A percentile compares a stretch with the other conserved stretches of the same genome.
phyloP scores from a whole-genome alignment of 53 echinoderm and acorn worm species.

The Antedon mediterranea region DNA sequence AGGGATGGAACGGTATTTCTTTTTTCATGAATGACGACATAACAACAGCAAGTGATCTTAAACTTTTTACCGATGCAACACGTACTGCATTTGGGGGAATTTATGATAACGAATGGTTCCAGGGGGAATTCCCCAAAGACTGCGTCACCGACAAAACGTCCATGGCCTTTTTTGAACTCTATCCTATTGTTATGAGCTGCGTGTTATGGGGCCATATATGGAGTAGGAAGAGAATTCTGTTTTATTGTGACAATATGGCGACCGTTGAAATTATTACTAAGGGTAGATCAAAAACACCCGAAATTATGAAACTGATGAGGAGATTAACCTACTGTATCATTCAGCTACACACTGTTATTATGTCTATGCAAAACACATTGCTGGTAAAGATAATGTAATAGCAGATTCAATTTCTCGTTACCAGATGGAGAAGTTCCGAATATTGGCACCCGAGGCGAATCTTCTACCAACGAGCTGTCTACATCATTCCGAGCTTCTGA shows the following conservation, averaged over 20 bases:
- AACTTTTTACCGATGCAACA: background rate
- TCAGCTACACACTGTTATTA: background rate
- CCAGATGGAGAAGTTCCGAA: background rate
- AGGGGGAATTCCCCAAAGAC: background rate
- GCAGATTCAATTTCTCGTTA: background rate
- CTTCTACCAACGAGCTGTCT: background rate
- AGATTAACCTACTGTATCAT: background rate
- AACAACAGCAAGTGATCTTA: background rate
- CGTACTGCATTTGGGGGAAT: background rate
- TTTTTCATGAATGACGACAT: background rate
- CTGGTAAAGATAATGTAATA: background rate
- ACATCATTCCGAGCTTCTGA: background rate
- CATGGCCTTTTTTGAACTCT: too few relatives aligned
- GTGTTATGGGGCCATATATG: background rate
- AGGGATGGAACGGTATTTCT: background rate
- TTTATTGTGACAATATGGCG: too few relatives aligned
- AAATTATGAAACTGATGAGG: background rate
- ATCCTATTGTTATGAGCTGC: background rate
- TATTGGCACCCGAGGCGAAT: background rate
- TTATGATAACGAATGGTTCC: background rate
- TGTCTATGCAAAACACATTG: background rate
- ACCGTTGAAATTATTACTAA: too few relatives aligned
- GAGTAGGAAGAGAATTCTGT: background rate
- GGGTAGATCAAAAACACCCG: too few relatives aligned
- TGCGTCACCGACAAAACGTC: too few relatives aligned